Conservation (phyloP, 2,888 invertebrate species). For the Epirrhoe alternata region DNA sequence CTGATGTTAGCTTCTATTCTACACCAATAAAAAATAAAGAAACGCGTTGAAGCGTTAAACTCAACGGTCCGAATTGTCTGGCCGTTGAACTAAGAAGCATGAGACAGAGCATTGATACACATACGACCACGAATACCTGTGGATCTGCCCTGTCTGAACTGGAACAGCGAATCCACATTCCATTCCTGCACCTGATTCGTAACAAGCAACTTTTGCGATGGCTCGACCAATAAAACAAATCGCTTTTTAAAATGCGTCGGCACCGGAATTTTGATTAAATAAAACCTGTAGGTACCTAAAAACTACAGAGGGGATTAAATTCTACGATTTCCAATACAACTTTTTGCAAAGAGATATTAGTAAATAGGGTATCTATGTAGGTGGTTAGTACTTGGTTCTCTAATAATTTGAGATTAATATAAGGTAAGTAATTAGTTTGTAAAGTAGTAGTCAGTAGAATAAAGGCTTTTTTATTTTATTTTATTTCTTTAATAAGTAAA, state of each 20-base stretch:
- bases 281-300: neutral
- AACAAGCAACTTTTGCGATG: constrained; percentile 29
- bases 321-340: too few relatives aligned
- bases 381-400: too few relatives aligned
- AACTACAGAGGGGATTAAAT: too few relatives aligned
- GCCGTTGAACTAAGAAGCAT: constrained; percentile 65
- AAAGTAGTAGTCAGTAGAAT: too few relatives aligned
- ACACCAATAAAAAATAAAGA: constrained; percentile 45
- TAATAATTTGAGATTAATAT: too few relatives aligned
- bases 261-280: constrained; percentile 1
- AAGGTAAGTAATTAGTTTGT: too few relatives aligned
- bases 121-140: constrained; percentile 39
- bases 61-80: constrained; percentile 68
- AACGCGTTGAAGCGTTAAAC: constrained; percentile 60
- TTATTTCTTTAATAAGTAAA: too few relatives aligned
- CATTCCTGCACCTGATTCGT: constrained; percentile 41
- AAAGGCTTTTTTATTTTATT: too few relatives aligned
- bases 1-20: constrained; percentile 17
- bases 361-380: too few relatives aligned
- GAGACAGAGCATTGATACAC: constrained; percentile 45
- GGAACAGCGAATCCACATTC: constrained; percentile 40
- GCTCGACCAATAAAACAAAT: constrained; percentile 25
- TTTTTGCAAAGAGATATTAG: too few relatives aligned
- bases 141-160: constrained; percentile 32
- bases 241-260: constrained; percentile 25